Base-by-base conservation (phyloP, 2,797 vertebrate genomes). In the Malurus splendens region DNA sequence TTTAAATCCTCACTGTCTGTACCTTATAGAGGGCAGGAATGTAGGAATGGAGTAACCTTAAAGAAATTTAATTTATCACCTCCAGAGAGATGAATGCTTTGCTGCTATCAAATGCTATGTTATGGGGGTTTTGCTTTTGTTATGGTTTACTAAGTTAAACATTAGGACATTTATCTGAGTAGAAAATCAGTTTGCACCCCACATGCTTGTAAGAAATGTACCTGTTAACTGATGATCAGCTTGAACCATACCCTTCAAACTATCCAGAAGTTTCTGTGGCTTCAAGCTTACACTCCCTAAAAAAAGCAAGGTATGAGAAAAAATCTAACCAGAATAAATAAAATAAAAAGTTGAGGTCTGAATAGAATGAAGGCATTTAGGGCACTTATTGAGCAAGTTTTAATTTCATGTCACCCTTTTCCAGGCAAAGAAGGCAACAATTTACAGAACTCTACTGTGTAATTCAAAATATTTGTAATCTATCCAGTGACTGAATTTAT, bases 81-180 rank as follows among this genome's bases (percentile, higher is more conserved):
- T 10, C 5, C 27, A 72, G 61, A 65, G 4, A 74, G 18, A 38
- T 4, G 10, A 57, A 64, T 41, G 7, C 12, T 56, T 19, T 52
- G 14, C 13, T 52, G 13, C 9, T 62, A 30, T 27, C 9, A 9
- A 36, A 41, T 6, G 32, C 17, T 64, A 2, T 22, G 3, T 57
- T 57, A 50, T 5, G 8, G 0, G 1, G 1, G 0, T 41, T 78
- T 79, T 44, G 2, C 2, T 55, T 57, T 51, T 27, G 39, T n/a
- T 32, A n/a, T 8, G 4, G 24, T 36, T 75, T 62, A 30, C 6
- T 33, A 71, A 74, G 18, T 14, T 33, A 19, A 28, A 7, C 18
- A 45, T 42, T 28, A 18, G 9, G 8, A 27, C 3, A 18, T 76
- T 78, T 51, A 7, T 10, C 38, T 10, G 14, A 64, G 14, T 39